Percentiles rank a stretch among this genome's conserved stretches.
Conservation (phyloP, 2,888 invertebrate species). For the Harpalus rubripes region DNA sequence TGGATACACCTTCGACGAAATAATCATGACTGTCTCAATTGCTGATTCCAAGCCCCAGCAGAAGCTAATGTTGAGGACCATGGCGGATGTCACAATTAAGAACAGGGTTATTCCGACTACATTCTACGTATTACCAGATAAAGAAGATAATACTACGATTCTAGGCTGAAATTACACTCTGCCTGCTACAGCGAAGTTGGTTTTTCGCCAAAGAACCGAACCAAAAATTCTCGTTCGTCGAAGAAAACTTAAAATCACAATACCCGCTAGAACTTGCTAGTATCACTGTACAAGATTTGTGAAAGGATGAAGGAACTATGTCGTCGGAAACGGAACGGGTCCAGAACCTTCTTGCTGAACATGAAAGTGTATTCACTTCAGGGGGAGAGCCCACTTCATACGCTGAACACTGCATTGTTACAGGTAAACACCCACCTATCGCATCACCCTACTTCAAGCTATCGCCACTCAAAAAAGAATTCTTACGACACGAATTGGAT, state of each 20-base stretch:
- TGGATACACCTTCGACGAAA: not conserved
- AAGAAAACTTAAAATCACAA: not conserved
- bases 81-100: too few relatives aligned
- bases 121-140: too few relatives aligned
- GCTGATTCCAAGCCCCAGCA: not conserved
- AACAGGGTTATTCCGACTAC: too few relatives aligned
- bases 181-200: too few relatives aligned
- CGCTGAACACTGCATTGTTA: too few relatives aligned
- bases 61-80: not conserved
- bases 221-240: not conserved
- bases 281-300: not conserved
- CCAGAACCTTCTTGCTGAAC: not conserved
- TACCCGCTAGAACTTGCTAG: not conserved
- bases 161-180: too few relatives aligned
- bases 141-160: too few relatives aligned
- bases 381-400: not conserved
- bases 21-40: not conserved
- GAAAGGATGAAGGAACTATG: not conserved
- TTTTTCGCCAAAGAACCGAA: not conserved
- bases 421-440: too few relatives aligned
- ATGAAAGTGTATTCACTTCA: too few relatives aligned
- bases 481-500: not conserved
- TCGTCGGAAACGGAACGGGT: not conserved
- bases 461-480: too few relatives aligned
- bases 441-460: too few relatives aligned